phyloP scores from a whole-genome alignment of 1,140 invertebrate genomes.

The Drosophila murphyi region DNA sequence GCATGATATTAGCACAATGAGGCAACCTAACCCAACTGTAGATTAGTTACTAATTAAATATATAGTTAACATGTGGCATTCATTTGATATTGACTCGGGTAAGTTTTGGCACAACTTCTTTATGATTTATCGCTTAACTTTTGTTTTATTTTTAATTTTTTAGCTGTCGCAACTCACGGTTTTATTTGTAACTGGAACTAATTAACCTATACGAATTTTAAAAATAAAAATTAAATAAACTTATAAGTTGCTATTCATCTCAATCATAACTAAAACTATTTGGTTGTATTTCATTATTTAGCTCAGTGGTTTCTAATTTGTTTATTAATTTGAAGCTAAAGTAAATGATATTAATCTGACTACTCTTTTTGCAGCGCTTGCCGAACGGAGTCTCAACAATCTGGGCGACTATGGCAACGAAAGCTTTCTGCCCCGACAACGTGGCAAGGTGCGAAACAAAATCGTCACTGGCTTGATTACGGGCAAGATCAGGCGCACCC shows the following conservation, averaged over 20 bases:
- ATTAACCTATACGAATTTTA: not conserved
- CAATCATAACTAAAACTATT: constrained; percentile 4
- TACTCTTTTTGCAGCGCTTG: constrained; percentile 37
- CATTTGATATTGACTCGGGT: constrained; percentile 19
- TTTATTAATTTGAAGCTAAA: too few species aligned
- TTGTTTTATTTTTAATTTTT: constrained; percentile 15
- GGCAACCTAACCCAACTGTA: constrained; percentile 4
- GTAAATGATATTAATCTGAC: not conserved
- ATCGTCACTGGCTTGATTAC: constrained; percentile 33
- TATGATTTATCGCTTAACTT: not conserved
- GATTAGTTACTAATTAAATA: not conserved
- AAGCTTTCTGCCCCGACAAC: constrained; percentile 55
- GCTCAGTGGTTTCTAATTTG: not conserved
- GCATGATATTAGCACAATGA: not conserved
- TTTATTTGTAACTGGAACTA: not conserved
- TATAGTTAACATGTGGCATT: not conserved
- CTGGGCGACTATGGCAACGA: constrained; percentile 66
- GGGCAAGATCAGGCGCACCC: constrained; percentile 38
- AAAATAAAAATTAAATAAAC: not conserved
- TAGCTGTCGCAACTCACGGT: not conserved
- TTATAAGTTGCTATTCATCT: too few species aligned
- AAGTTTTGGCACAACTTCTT: constrained; percentile 18
- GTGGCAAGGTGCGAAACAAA: not conserved
- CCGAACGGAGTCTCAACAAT: constrained; percentile 36
- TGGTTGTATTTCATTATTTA: not conserved